Base-by-base conservation (phyloP, 1,140 invertebrate species). In the Brachystomella parvula region DNA sequence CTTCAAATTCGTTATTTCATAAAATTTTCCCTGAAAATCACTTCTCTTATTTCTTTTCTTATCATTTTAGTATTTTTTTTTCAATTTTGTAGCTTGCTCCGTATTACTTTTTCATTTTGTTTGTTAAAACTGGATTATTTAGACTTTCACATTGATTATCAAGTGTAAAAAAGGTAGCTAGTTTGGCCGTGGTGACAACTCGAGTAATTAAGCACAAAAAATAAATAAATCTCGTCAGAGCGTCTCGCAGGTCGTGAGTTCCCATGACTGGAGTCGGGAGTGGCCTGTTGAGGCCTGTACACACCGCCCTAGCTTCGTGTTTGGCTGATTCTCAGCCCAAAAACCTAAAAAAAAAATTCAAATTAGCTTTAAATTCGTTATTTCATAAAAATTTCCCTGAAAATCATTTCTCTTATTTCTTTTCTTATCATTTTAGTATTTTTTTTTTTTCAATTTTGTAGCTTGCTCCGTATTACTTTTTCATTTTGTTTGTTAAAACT, bases 201-300 rank as follows among this genome's bases (percentile, higher is more conserved):
- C 19, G 35, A 39, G 35, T 39, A 39, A n/a, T n/a, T n/a, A n/a
- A n/a, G n/a, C n/a, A n/a, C 19, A 39, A 9, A 6, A 9, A 39
- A 19, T 39, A 9, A 9, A 19, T 39, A 19, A 39, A 39, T 39
- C 19, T 39, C 35, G 6, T 19, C 35, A n/a, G 28, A 97, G 81
- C 24, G 89, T 88, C 82, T 97, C 94, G 77, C 94, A 97, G 15
- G 92, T 93, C 63, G 89, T 90, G 61, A 96, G 80, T 77, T 91
- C 86, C 93, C 93, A 96, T 68, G 89, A 92, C 79, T 95, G 92
- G 26, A 82, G 63, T 59, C 63, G 39, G 28, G 67, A 58, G 64
- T 47, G 53, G 33, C 72, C 72, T 26, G 69, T 73, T 47, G 69
- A 69, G 49, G 72, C 71, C 62, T 73, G 72, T 65, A 73, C 72